These are phyloP conservation scores for Drosophila teissieri DNA, from an alignment of 1,140 invertebrate species.

Conservation along the genomic window DNA sequence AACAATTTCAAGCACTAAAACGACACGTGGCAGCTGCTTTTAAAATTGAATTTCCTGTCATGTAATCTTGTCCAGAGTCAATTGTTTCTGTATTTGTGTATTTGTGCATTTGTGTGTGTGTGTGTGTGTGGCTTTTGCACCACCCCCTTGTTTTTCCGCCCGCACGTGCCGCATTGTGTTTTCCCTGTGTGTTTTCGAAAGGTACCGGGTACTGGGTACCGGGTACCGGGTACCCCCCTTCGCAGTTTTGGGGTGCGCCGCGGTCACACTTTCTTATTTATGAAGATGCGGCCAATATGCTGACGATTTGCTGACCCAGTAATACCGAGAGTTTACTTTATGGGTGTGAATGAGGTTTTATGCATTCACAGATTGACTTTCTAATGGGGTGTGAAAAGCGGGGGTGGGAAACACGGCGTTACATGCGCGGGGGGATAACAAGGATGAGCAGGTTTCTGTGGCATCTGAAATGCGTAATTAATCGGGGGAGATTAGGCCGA, in stretches of 20 bases:
- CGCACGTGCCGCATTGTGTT: slow-evolving; percentile 45
- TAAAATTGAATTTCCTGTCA: slow-evolving; percentile 84
- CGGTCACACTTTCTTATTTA: slow-evolving; percentile 70
- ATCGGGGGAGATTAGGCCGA: slow-evolving; percentile 17
- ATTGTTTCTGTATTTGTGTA: slow-evolving; percentile 71
- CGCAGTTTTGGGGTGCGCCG: slow-evolving; percentile 25
- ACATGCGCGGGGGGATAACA: slow-evolving; percentile 6
- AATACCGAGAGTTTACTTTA: slow-evolving; percentile 25
- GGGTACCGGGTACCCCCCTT: not conserved
- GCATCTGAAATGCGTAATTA: slow-evolving; percentile 34
- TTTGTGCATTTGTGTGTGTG: no score
- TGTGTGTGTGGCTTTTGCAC: not conserved
- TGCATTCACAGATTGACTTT: slow-evolving; percentile 48
- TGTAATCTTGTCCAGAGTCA: slow-evolving; percentile 84
- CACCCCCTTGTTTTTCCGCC: slow-evolving; percentile 3
- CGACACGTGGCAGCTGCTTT: slow-evolving; percentile 84
- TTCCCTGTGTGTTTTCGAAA: slow-evolving; percentile 7
- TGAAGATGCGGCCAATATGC: slow-evolving; percentile 79
- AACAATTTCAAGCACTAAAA: slow-evolving; percentile 84
- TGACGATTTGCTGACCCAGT: slow-evolving; percentile 70
- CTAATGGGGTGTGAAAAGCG: slow-evolving; percentile 39
- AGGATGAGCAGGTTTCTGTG: slow-evolving; percentile 37
- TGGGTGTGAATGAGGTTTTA: slow-evolving; percentile 46
- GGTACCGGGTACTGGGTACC: no score
- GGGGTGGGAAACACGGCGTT: not conserved